These are phyloP conservation scores for Eulithis prunata DNA, from an alignment of 2,888 invertebrate genomes.

Conservation along the genomic window DNA sequence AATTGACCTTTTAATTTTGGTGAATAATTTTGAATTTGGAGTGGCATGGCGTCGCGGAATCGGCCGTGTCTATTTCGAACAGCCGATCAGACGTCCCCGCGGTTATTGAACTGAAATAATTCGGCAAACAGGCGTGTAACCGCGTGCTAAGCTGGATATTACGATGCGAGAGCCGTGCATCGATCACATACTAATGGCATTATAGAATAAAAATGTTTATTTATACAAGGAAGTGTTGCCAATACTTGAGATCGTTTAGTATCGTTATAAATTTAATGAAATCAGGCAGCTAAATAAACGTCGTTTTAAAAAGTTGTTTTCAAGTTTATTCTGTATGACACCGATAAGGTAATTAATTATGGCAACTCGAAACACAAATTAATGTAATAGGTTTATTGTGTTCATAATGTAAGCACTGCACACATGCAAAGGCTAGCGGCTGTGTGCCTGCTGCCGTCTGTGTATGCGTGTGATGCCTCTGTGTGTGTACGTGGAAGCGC, in stretches of 20 bases:
- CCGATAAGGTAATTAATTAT: conserved; percentile 66
- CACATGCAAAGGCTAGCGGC: conserved; percentile 65
- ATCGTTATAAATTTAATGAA: conserved; percentile 4
- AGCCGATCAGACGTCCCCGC: conserved; percentile 73
- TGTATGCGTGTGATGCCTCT: conserved; percentile 69
- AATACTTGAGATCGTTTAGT: not conserved
- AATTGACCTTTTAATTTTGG: conserved; percentile 32
- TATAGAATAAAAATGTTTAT: conserved; percentile 35
- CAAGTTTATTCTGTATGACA: conserved; percentile 49
- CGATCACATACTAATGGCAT: conserved; percentile 45
- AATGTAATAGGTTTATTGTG: conserved; percentile 55
- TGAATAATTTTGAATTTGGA: conserved; percentile 44
- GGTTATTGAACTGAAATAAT: conserved; percentile 84
- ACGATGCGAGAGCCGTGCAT: conserved; percentile 44
- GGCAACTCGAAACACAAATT: conserved; percentile 64
- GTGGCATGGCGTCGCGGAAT: conserved; percentile 60
- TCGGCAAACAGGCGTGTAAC: conserved; percentile 82
- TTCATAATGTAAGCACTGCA: conserved; percentile 74
- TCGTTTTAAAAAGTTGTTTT: conserved; percentile 46
- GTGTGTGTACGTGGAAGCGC: conserved; percentile 83
- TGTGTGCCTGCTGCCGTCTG: conserved; percentile 67
- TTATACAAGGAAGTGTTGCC: conserved; percentile 11
- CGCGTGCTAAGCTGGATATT: conserved; percentile 74
- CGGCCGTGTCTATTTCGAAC: conserved; percentile 77
- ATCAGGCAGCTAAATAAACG: not conserved